These are phyloP conservation scores for Lutjanus argentimaculatus DNA, from an alignment of 2,797 vertebrate genomes.

Conservation along the genomic window DNA sequence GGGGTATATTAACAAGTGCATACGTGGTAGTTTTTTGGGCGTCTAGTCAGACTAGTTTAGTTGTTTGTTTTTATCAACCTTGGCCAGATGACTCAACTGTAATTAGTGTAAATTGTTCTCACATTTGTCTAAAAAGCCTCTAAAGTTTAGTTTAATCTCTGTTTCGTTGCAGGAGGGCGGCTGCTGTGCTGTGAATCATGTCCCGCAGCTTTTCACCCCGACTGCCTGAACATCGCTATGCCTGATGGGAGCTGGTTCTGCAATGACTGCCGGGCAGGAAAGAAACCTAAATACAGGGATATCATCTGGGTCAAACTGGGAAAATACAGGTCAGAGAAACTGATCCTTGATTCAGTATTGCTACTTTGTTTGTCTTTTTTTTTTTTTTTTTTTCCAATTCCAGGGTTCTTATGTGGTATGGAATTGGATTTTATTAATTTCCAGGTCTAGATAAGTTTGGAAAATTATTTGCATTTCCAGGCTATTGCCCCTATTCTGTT, in stretches of 20 bases:
- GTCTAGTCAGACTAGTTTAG: background rate
- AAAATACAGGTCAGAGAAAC: conserved; percentile 91
- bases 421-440: too few species aligned
- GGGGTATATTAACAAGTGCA: background rate
- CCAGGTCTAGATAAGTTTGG: too few species aligned
- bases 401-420: too few species aligned
- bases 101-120: background rate
- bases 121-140: background rate
- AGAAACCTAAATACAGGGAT: conserved; percentile 96
- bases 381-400: background rate
- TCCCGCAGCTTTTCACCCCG: conserved; percentile 97
- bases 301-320: conserved; percentile 99
- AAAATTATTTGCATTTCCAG: too few species aligned
- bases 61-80: conserved; percentile 13
- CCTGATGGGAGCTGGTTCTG: conserved; percentile 99
- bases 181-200: conserved; percentile 98
- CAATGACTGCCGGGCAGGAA: conserved; percentile 96
- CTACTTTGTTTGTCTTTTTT: too few species aligned
- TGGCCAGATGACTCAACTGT: background rate
- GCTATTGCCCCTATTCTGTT: too few species aligned
- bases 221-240: conserved; percentile 97
- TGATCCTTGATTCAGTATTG: rapidly evolving
- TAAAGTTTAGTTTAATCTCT: background rate
- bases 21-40: background rate
- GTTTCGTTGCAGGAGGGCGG: conserved; percentile 89